Conservation (phyloP, 2,888 invertebrate genomes). For the Callinectes sapidus region DNA sequence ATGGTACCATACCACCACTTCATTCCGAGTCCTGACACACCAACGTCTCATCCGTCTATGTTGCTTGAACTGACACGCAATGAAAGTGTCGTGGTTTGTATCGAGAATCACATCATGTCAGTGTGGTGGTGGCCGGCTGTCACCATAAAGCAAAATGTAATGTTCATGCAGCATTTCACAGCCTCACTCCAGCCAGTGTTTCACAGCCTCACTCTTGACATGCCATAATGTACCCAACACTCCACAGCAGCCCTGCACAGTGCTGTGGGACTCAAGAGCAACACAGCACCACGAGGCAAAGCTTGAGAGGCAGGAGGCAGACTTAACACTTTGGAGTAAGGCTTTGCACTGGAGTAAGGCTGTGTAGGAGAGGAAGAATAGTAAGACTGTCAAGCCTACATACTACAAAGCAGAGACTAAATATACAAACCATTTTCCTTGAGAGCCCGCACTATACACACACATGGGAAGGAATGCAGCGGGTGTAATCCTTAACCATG, state of each 20-base stretch:
- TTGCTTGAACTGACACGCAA: too few species aligned
- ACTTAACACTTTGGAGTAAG: not conserved
- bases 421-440: conserved; percentile 47
- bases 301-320: too few species aligned
- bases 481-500: not conserved
- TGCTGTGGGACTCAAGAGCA: not conserved
- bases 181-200: not conserved
- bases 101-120: not conserved
- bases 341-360: not conserved
- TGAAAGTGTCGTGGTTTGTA: not conserved
- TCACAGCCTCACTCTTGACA: not conserved
- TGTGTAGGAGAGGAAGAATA: too few species aligned
- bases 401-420: conserved; percentile 4
- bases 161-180: not conserved
- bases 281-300: not conserved
- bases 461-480: not conserved
- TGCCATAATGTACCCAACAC: not conserved
- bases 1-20: too few species aligned
- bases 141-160: not conserved
- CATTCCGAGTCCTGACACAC: too few species aligned
- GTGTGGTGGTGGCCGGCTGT: not conserved
- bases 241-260: not conserved
- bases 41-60: too few species aligned
- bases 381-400: not conserved
- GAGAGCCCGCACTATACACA: not conserved